Percentiles rank a stretch among this genome's conserved stretches.
phyloP scores from a whole-genome alignment of 2,113 vertebrate genomes.

The Mesitornis unicolor region DNA sequence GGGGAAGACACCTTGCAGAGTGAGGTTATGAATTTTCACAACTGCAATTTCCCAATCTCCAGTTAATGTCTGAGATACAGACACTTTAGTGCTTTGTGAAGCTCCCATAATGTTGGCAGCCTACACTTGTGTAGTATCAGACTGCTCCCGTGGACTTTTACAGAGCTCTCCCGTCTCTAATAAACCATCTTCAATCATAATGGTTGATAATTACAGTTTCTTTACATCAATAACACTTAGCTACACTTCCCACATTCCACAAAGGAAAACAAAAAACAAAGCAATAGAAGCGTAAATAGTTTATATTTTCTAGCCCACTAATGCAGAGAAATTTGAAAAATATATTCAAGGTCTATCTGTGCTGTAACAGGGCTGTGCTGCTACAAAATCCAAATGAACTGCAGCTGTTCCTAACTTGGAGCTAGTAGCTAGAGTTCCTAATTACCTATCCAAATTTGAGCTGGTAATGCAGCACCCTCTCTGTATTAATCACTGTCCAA shows the following conservation, averaged over 20 bases:
- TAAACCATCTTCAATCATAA: neutral
- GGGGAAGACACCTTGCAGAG: neutral
- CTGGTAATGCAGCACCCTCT: constrained; percentile 43
- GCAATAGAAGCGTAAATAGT: neutral
- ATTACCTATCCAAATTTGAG: constrained; percentile 52
- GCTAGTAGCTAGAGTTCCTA: constrained; percentile 46
- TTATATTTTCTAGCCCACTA: neutral
- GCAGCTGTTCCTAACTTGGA: constrained; percentile 1
- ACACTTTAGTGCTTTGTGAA: neutral
- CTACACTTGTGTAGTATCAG: neutral
- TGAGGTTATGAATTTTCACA: neutral
- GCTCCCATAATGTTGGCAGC: neutral
- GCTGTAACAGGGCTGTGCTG: neutral
- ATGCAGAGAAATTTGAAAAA: neutral
- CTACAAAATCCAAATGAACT: constrained; percentile 39
- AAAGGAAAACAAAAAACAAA: neutral
- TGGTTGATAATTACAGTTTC: neutral
- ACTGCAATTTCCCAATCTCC: neutral
- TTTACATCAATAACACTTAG: neutral
- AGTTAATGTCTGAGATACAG: neutral
- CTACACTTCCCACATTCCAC: neutral
- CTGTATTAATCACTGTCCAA: constrained; percentile 55
- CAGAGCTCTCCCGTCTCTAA: neutral
- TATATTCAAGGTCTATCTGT: neutral
- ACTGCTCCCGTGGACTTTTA: neutral